phyloP scores from a whole-genome alignment of 2,797 vertebrate genomes.

The Ibycter americanus region DNA sequence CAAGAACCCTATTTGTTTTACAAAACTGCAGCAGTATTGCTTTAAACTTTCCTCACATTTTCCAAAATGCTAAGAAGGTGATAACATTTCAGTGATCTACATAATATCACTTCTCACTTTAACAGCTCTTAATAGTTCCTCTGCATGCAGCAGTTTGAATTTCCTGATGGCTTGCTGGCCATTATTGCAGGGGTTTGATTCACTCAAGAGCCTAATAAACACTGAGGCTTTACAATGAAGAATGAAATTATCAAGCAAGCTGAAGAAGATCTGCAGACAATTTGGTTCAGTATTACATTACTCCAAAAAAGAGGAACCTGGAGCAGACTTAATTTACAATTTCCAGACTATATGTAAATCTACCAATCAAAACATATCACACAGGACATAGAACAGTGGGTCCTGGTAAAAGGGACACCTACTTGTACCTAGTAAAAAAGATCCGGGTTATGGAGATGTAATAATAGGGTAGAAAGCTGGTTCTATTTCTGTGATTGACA shows the following conservation, averaged over 20 bases:
- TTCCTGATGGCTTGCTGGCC: not conserved
- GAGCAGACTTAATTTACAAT: not conserved
- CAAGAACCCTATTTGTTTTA: not conserved
- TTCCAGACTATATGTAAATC: not conserved
- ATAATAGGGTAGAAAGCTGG: not conserved
- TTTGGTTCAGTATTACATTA: not conserved
- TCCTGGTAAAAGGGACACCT: not conserved
- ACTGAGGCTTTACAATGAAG: not conserved
- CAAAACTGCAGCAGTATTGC: not conserved
- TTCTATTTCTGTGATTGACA: not conserved
- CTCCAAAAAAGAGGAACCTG: not conserved
- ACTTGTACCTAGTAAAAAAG: not conserved
- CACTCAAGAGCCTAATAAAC: not conserved
- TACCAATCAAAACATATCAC: not conserved
- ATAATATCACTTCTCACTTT: not conserved
- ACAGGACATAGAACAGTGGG: not conserved
- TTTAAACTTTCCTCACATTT: not conserved
- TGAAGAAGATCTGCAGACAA: not conserved
- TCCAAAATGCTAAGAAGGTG: not conserved
- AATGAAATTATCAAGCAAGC: not conserved
- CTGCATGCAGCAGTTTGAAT: not conserved
- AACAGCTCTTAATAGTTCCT: not conserved
- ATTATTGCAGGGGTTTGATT: not conserved
- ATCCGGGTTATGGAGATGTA: not conserved
- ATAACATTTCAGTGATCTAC: not conserved